A percentile compares a stretch with the other conserved stretches of the same genome.
These are phyloP conservation scores for Eurytemora carolleeae DNA, from an alignment of 1,140 invertebrate species.

Conservation along the genomic window DNA sequence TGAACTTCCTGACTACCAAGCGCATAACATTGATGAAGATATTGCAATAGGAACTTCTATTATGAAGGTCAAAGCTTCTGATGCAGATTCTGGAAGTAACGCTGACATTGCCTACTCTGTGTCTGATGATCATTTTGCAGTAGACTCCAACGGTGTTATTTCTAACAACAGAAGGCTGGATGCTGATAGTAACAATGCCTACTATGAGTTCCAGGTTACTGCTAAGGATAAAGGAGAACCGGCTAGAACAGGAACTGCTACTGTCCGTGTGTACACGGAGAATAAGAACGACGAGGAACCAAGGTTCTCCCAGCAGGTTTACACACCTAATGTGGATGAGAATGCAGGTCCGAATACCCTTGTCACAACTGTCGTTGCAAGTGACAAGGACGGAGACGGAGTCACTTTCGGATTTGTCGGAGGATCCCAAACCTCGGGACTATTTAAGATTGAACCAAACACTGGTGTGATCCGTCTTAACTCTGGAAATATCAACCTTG, in stretches of 20 bases:
- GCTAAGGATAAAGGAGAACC: slow-evolving; percentile 42
- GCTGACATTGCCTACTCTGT: slow-evolving; percentile 82
- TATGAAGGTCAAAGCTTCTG: slow-evolving; percentile 73
- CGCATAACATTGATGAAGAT: slow-evolving; percentile 82
- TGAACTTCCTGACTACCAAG: slow-evolving; percentile 81
- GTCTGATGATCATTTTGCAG: slow-evolving; percentile 75
- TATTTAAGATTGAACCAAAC: slow-evolving; percentile 85
- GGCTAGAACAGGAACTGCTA: slow-evolving; percentile 69
- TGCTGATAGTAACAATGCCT: slow-evolving; percentile 87
- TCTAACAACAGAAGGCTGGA: slow-evolving; percentile 79
- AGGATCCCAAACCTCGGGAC: slow-evolving; percentile 62
- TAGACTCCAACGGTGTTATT: slow-evolving; percentile 72
- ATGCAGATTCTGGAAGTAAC: slow-evolving; percentile 73
- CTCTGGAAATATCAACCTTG: slow-evolving; percentile 47
- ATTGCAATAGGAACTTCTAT: slow-evolving; percentile 73
- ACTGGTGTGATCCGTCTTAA: slow-evolving; percentile 69
- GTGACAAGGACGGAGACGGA: slow-evolving; percentile 85
- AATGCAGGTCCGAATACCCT: slow-evolving; percentile 81
- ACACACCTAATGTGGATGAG: slow-evolving; percentile 85
- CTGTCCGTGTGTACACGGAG: slow-evolving; percentile 78
- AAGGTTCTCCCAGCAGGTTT: slow-evolving; percentile 86
- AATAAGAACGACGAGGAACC: slow-evolving; percentile 92
- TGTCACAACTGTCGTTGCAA: slow-evolving; percentile 80
- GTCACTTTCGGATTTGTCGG: slow-evolving; percentile 81
- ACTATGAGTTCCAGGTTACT: slow-evolving; percentile 56